These are phyloP conservation scores for Sminthopsis crassicaudata DNA, from an alignment of 2,113 vertebrate genomes.

Conservation along the genomic window DNA sequence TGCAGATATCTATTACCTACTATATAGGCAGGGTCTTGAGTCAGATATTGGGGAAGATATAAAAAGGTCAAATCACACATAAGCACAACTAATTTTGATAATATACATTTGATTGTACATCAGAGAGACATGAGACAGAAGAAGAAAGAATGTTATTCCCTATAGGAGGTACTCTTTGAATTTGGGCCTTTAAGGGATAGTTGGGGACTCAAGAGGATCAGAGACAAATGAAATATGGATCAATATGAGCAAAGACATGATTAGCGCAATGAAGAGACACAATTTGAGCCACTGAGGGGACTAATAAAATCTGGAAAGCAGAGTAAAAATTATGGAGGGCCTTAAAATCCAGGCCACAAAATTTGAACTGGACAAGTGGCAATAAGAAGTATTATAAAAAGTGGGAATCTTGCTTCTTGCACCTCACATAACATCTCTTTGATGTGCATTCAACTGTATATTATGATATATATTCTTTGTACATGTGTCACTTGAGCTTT, in stretches of 20 bases:
- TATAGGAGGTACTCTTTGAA: not conserved
- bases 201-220: not conserved
- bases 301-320: not conserved
- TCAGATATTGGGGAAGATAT: not conserved
- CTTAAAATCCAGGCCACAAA: not conserved
- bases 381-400: not conserved
- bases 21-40: not conserved
- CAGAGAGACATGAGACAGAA: not conserved
- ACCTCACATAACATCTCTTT: not conserved
- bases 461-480: not conserved
- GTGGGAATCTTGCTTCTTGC: not conserved
- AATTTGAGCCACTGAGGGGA: not conserved
- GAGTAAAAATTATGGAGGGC: not conserved
- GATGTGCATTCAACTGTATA: not conserved
- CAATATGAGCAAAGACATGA: not conserved
- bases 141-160: not conserved
- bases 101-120: not conserved
- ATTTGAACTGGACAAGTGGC: not conserved
- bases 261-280: not conserved
- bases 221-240: not conserved
- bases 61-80: not conserved
- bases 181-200: not conserved
- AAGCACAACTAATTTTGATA: not conserved
- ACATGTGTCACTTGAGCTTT: not conserved
- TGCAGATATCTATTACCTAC: not conserved